Base-by-base conservation (phyloP, 1,140 invertebrate species). In the Solenopsis invicta region DNA sequence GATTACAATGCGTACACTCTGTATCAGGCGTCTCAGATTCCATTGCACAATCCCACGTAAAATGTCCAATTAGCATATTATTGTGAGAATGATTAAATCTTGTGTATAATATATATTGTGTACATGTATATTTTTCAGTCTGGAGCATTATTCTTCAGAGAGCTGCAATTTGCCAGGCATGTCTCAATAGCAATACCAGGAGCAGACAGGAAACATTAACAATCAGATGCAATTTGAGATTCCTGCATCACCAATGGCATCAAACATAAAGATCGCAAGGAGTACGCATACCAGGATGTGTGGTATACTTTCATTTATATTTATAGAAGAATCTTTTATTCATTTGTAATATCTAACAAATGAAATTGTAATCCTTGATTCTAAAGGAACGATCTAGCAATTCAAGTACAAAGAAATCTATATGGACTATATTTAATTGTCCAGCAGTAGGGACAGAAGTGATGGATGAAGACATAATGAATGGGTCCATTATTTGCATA, bases 251-350 rank as follows among this genome's bases (percentile, higher is more conserved):
- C 95, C 95, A 13, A 92, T 93, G 6, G 92, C 94, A 29, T 90
- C 95, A n/a, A 96, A 96, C 66, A 95, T 95, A 93, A 93, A 96
- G 85, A 96, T 96, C 5, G 96, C 96, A 9, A 93, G 96, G 21
- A 95, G 95, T 62, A 95, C 94, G 13, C 92, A 95, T 80, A 95
- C 96, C 24, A 92, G 96, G 82, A 92, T 96, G 84, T 91, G 95
- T 71, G 95, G 95, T 95, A 93, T 76, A 41, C 5, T 41, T 41
- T 2, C 37, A 41, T 41, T 5, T 41, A 41, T 41, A 41, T 41
- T 41, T 41, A 41, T 41, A 41, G 5, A 41, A 41, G 37, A 41
- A 41, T 41, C n/a, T n/a, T 41, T 41, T 41, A 41, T 41, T 2
- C 37, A 41, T 5, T 41, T 41, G 37, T 41, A 41, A 41, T 41